Conservation (phyloP, 2,888 invertebrate species). For the Panorpa germanica region DNA sequence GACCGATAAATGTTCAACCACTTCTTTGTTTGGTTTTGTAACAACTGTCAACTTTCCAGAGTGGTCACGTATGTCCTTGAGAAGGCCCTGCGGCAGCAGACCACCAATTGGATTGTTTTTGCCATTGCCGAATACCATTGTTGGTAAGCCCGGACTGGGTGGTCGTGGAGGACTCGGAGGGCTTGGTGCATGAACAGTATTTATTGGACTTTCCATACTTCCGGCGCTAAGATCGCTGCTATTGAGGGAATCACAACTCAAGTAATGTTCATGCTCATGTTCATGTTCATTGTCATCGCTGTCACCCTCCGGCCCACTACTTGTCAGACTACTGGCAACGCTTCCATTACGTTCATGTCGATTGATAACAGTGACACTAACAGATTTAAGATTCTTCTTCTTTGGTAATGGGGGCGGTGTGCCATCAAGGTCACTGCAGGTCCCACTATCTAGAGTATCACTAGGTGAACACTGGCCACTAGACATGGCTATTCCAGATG, state of each 20-base stretch:
- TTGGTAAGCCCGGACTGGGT: slow-evolving; percentile 21
- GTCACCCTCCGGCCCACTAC: slow-evolving; percentile 44
- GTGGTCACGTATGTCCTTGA: slow-evolving; percentile 51
- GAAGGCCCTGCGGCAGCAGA: slow-evolving; percentile 43
- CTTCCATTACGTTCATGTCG: slow-evolving; percentile 26
- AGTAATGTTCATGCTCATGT: slow-evolving; percentile 43
- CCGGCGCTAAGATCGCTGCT: slow-evolving; percentile 40
- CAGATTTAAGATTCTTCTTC: slow-evolving; percentile 35
- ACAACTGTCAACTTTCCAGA: slow-evolving; percentile 30
- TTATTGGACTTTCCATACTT: slow-evolving; percentile 20
- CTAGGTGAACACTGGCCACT: slow-evolving; percentile 71
- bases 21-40: slow-evolving; percentile 26
- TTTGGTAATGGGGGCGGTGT: slow-evolving; percentile 48
- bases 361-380: slow-evolving; percentile 33
- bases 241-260: slow-evolving; percentile 69
- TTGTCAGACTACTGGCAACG: slow-evolving; percentile 34
- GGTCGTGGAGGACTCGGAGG: slow-evolving; percentile 13
- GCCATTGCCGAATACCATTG: slow-evolving; percentile 20
- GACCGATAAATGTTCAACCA: slow-evolving; percentile 15
- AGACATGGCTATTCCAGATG: slow-evolving; percentile 51
- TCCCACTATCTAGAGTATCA: slow-evolving; percentile 68
- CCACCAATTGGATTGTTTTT: slow-evolving; percentile 27
- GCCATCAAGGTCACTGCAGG: slow-evolving; percentile 65
- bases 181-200: slow-evolving; percentile 14
- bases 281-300: slow-evolving; percentile 53